These are phyloP conservation scores for Agelastica alni DNA, from an alignment of 2,888 invertebrate genomes.

Conservation along the genomic window DNA sequence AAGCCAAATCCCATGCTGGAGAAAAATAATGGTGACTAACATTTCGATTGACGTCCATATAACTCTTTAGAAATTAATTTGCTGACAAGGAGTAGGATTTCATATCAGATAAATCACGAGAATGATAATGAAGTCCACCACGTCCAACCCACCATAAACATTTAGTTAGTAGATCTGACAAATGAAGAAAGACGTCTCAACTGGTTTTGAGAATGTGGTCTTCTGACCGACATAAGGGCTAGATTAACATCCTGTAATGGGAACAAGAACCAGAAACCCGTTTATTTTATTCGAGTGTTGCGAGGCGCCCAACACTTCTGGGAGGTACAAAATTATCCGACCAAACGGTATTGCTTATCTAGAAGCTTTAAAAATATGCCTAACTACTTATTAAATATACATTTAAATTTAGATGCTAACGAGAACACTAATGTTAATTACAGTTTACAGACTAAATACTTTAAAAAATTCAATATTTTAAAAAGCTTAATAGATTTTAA, in stretches of 20 bases:
- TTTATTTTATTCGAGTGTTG: background rate
- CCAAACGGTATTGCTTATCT: no score
- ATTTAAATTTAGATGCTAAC: no score
- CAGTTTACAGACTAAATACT: no score
- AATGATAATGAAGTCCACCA: constrained; percentile 14
- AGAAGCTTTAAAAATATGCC: no score
- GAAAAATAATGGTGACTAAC: background rate
- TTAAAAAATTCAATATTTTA: no score
- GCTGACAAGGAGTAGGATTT: constrained; percentile 9
- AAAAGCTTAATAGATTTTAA: no score
- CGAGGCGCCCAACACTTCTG: no score
- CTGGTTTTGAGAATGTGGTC: constrained; percentile 12
- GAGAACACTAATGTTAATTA: no score
- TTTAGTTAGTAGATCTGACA: constrained; percentile 14
- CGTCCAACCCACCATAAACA: constrained; percentile 1
- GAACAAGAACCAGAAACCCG: background rate
- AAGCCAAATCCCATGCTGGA: background rate
- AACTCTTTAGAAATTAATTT: constrained; percentile 15
- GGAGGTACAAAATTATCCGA: no score
- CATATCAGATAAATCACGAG: constrained; percentile 9
- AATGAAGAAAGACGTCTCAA: constrained; percentile 22
- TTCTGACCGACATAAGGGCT: background rate
- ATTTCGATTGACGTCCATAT: background rate
- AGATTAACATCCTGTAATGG: background rate
- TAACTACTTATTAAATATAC: no score